Evolutionary conservation across 2,888 invertebrate genomes (phyloP).

Genomic region (Mythimna lalbum): DNA sequence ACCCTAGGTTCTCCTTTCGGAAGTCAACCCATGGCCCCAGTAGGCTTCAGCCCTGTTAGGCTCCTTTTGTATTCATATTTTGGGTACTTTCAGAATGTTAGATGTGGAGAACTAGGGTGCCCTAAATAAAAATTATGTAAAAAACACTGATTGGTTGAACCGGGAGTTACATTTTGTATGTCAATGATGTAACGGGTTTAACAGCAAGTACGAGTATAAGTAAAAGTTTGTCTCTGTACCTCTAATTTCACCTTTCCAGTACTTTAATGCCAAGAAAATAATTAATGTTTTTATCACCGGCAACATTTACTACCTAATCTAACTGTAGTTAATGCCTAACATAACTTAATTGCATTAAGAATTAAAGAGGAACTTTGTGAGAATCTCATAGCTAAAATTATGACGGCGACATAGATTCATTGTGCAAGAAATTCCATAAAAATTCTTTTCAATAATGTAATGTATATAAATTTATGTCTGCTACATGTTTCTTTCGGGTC

Average conservation of each 20-base stretch:
- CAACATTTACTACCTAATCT: constrained; percentile 5
- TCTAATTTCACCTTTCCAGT: constrained; percentile 7
- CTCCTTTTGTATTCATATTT: no score
- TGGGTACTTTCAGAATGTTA: no score
- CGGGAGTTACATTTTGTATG: background rate
- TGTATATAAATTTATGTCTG: no score
- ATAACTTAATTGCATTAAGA: constrained; percentile 1
- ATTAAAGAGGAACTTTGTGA: background rate
- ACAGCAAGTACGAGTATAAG: no score
- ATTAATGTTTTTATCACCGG: constrained; percentile 20
- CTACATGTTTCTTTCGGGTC: no score
- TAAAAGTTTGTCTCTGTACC: background rate
- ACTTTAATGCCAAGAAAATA: constrained; percentile 11
- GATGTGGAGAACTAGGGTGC: background rate
- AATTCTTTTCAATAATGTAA: no score
- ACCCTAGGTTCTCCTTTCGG: no score
- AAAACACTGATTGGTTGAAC: background rate
- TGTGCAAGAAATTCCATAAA: no score
- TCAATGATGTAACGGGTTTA: background rate
- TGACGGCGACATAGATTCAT: no score
- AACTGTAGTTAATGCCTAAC: constrained; percentile 8
- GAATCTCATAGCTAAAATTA: background rate
- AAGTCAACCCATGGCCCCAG: no score
- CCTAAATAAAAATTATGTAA: background rate
- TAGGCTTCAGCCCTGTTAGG: no score